These are phyloP conservation scores for Cygnus buccinator DNA, from an alignment of 2,113 vertebrate species.

Conservation along the genomic window DNA sequence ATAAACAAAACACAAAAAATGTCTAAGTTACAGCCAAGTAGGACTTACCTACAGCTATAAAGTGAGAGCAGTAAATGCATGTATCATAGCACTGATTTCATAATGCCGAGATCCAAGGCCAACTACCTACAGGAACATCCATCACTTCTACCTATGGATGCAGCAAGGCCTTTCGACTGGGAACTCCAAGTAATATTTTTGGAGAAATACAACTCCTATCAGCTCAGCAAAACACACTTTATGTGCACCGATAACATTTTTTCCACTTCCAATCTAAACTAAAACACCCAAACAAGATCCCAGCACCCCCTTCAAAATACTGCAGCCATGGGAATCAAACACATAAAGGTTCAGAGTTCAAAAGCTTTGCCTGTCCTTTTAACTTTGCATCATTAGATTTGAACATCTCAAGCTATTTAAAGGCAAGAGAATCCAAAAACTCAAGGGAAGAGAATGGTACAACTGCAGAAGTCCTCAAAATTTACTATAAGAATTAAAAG, in stretches of 20 bases:
- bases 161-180: neutral
- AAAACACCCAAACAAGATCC: neutral
- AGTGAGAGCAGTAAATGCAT: neutral
- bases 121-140: neutral
- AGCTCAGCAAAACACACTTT: neutral
- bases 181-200: neutral
- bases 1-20: neutral
- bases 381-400: neutral
- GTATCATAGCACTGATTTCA: neutral
- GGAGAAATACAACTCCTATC: neutral
- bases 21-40: neutral
- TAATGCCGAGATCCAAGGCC: neutral
- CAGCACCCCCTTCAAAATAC: neutral
- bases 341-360: neutral
- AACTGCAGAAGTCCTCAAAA: neutral
- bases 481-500: neutral
- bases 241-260: neutral
- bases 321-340: neutral
- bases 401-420: neutral
- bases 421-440: neutral
- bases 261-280: neutral
- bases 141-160: neutral
- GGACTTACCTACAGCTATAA: neutral
- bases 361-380: neutral
- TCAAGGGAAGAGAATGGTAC: neutral